Evolutionary conservation across 1,140 invertebrate species (phyloP).

Genomic region (Brachionus rubens): DNA sequence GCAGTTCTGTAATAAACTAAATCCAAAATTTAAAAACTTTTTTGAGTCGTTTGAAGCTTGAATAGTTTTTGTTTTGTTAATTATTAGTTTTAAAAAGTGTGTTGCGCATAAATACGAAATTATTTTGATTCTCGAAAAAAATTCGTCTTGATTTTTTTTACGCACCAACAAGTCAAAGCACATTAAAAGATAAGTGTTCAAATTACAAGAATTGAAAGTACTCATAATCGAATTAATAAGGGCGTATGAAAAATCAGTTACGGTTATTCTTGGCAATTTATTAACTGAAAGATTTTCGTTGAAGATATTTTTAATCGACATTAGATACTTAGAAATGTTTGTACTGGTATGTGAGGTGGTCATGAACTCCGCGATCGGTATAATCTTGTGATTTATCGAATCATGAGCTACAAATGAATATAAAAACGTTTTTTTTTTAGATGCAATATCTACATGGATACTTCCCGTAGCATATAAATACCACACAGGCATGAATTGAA

Average conservation of each 20-base stretch:
- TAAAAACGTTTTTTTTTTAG: neutral
- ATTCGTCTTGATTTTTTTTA: neutral
- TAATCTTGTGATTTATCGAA: neutral
- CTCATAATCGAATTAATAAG: neutral
- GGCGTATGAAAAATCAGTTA: neutral
- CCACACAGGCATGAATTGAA: too few species aligned
- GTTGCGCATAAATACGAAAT: neutral
- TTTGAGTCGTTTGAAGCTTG: neutral
- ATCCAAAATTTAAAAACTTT: neutral
- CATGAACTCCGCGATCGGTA: neutral
- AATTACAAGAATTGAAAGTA: neutral
- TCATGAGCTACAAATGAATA: neutral
- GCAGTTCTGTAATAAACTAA: neutral
- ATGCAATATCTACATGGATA: neutral
- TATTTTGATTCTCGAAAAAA: neutral
- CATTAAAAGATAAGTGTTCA: neutral
- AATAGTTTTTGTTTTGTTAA: neutral
- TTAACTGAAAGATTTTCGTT: neutral
- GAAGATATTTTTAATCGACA: neutral
- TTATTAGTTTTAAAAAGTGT: neutral
- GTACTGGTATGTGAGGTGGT: neutral
- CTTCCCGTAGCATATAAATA: neutral
- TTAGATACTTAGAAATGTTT: neutral
- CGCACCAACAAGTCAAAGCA: neutral
- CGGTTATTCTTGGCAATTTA: neutral